Conservation (phyloP, 2,113 vertebrate species). For the Nibea albiflora region DNA sequence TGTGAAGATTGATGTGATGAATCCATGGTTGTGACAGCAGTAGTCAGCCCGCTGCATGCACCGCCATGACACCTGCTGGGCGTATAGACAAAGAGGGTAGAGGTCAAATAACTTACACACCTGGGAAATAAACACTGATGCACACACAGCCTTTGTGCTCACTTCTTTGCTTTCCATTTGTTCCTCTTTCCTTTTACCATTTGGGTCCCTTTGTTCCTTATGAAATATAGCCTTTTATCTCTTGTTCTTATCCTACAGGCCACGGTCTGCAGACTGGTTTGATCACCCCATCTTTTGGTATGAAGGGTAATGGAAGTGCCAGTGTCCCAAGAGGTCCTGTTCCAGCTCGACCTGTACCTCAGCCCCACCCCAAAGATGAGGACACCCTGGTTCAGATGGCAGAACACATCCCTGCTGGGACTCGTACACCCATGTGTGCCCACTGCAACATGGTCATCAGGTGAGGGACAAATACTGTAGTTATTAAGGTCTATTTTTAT, state of each 20-base stretch:
- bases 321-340: slow-evolving; percentile 62
- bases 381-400: slow-evolving; percentile 93
- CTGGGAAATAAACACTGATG: slow-evolving; percentile 29
- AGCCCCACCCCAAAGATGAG: slow-evolving; percentile 86
- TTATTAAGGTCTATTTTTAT: background rate
- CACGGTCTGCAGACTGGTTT: slow-evolving; percentile 48
- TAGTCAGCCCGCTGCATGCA: slow-evolving; percentile 40
- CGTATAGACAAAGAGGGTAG: slow-evolving; percentile 46
- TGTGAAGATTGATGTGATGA: slow-evolving; percentile 58
- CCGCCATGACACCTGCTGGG: slow-evolving; percentile 59
- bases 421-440: slow-evolving; percentile 94
- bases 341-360: slow-evolving; percentile 65
- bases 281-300: slow-evolving; percentile 84
- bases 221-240: background rate
- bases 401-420: slow-evolving; percentile 94
- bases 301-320: slow-evolving; percentile 79
- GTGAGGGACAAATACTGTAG: slow-evolving; percentile 71
- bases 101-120: slow-evolving; percentile 67
- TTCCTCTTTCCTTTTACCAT: background rate
- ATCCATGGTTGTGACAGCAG: slow-evolving; percentile 61
- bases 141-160: background rate
- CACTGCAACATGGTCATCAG: slow-evolving; percentile 94
- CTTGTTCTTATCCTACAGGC: slow-evolving; percentile 22
- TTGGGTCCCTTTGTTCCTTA: background rate
- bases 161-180: background rate